These are phyloP conservation scores for Microplitis deprimator DNA, from an alignment of 2,888 invertebrate genomes.

Conservation along the genomic window DNA sequence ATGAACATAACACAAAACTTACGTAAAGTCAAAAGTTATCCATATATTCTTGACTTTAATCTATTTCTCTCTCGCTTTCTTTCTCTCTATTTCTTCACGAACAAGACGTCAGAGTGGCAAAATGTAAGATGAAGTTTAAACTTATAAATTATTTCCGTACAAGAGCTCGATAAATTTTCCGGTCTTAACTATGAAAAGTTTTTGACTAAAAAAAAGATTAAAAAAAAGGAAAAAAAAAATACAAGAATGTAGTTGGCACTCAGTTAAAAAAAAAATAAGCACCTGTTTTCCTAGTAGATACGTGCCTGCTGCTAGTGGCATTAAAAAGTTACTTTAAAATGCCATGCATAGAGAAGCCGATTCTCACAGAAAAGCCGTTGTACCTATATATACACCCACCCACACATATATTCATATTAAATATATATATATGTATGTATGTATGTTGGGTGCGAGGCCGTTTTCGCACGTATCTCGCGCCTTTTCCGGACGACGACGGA, in stretches of 20 bases:
- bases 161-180: slow-evolving; percentile 59
- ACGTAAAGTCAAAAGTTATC: not conserved
- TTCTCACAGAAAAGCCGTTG: slow-evolving; percentile 44
- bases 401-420: no score
- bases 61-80: not conserved
- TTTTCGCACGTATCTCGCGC: slow-evolving; percentile 50
- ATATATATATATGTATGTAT: not conserved
- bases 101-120: not conserved
- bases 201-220: slow-evolving; percentile 61
- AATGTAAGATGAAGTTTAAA: slow-evolving; percentile 17
- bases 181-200: slow-evolving; percentile 65
- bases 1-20: not conserved
- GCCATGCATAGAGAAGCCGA: slow-evolving; percentile 66
- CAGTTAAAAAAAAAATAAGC: slow-evolving; percentile 22
- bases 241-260: slow-evolving; percentile 54
- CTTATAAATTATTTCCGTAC: slow-evolving; percentile 23
- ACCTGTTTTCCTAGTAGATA: slow-evolving; percentile 33
- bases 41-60: not conserved
- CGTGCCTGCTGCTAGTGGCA: slow-evolving; percentile 51
- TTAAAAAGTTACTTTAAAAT: slow-evolving; percentile 67
- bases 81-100: not conserved
- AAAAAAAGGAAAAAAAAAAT: slow-evolving; percentile 61
- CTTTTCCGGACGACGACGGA: slow-evolving; percentile 44
- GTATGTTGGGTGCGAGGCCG: not conserved
- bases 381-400: not conserved